Conservation (phyloP, 2,797 vertebrate species). For the Crypturellus tataupa region DNA sequence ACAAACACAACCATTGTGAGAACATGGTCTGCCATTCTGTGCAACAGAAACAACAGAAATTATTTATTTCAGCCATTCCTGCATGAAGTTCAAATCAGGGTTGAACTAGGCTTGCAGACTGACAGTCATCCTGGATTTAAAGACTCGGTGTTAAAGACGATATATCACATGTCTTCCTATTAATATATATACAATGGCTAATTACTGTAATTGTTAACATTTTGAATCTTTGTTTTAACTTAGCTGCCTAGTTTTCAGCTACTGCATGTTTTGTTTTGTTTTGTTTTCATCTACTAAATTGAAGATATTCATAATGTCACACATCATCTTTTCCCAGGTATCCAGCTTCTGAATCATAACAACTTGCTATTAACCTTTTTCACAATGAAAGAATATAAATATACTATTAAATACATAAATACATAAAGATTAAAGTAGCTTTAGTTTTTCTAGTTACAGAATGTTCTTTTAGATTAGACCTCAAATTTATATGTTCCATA, state of each 20-base stretch:
- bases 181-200: neutral
- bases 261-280: neutral
- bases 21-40: neutral
- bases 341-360: neutral
- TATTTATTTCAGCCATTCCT: neutral
- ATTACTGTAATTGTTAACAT: neutral
- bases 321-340: neutral
- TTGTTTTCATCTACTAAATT: neutral
- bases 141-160: neutral
- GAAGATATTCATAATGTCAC: accelerated
- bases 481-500: neutral
- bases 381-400: neutral
- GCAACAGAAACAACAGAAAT: neutral
- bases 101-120: neutral
- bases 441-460: neutral
- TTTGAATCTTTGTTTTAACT: neutral
- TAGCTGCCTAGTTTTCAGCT: neutral
- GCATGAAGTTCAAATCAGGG: neutral
- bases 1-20: neutral
- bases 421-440: neutral
- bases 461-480: neutral
- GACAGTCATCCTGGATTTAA: neutral
- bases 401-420: neutral
- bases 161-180: neutral
- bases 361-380: neutral